phyloP scores from a whole-genome alignment of 2,888 invertebrate genomes.

The Temnothorax unifasciatus region DNA sequence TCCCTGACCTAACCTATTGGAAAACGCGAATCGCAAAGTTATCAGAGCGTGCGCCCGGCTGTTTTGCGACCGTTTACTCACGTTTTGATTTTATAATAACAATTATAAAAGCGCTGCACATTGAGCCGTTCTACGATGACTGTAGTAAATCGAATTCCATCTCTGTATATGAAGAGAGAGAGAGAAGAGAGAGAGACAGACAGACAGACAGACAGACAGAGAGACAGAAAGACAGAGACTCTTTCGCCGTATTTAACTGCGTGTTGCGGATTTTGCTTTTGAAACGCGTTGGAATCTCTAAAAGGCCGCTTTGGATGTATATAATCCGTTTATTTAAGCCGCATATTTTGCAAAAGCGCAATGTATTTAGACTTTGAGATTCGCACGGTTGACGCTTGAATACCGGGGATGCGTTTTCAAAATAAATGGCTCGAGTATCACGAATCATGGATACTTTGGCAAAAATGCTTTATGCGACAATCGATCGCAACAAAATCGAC shows the following conservation, averaged over 20 bases:
- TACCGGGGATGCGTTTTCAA: background rate
- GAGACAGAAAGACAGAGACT: background rate
- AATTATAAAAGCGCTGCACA: slow-evolving; percentile 36
- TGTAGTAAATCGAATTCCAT: slow-evolving; percentile 57
- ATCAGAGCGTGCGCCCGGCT: slow-evolving; percentile 70
- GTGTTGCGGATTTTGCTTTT: slow-evolving; percentile 36
- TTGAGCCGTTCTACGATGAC: slow-evolving; percentile 30
- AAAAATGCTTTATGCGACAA: slow-evolving; percentile 7
- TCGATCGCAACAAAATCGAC: no score
- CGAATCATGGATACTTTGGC: slow-evolving; percentile 17
- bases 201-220: no score
- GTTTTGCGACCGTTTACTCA: slow-evolving; percentile 64
- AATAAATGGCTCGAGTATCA: slow-evolving; percentile 18
- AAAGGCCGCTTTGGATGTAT: slow-evolving; percentile 43
- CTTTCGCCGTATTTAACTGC: slow-evolving; percentile 36
- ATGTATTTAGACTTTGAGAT: slow-evolving; percentile 51
- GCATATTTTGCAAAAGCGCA: slow-evolving; percentile 45
- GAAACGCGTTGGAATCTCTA: slow-evolving; percentile 37
- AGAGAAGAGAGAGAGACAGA: no score
- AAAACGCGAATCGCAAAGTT: slow-evolving; percentile 64
- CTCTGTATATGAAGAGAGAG: slow-evolving; percentile 1
- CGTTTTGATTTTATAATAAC: slow-evolving; percentile 66
- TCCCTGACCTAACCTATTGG: slow-evolving; percentile 71
- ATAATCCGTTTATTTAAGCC: slow-evolving; percentile 47
- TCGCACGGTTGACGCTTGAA: slow-evolving; percentile 12